phyloP scores from a whole-genome alignment of 2,113 vertebrate species.

The Pleuronectes platessa region DNA sequence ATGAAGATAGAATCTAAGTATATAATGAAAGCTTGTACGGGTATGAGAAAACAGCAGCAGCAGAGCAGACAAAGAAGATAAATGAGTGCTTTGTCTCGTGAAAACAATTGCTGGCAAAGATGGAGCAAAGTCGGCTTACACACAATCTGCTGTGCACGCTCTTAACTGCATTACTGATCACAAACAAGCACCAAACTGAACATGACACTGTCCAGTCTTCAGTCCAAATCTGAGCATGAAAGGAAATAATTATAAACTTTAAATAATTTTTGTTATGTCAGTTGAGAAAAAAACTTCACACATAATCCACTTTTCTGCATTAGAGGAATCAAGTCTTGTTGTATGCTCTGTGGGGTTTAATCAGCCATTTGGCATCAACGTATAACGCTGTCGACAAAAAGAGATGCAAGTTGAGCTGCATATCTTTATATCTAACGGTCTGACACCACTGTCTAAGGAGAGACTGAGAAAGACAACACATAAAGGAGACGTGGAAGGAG shows the following conservation, averaged over 20 bases:
- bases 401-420: background rate
- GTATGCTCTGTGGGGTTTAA: background rate
- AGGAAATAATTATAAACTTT: slow-evolving; percentile 17
- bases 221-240: slow-evolving; percentile 18
- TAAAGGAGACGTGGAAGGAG: background rate
- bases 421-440: background rate
- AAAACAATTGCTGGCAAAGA: slow-evolving; percentile 19
- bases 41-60: background rate
- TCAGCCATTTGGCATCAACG: background rate
- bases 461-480: background rate
- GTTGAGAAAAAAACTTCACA: slow-evolving; percentile 23
- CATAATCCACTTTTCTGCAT: slow-evolving; percentile 59
- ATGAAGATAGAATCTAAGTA: background rate
- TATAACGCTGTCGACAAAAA: background rate
- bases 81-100: slow-evolving; percentile 4
- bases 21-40: background rate
- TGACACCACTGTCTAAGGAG: background rate
- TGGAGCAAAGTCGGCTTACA: background rate
- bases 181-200: slow-evolving; percentile 18
- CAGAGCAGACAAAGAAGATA: background rate
- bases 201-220: slow-evolving; percentile 10
- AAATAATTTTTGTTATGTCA: slow-evolving; percentile 33
- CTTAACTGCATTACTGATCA: slow-evolving; percentile 35
- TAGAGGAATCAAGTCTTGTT: slow-evolving; percentile 38
- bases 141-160: slow-evolving; percentile 5